phyloP scores from a whole-genome alignment of 2,888 invertebrate species.

The Scrobipalpa atriplicella region DNA sequence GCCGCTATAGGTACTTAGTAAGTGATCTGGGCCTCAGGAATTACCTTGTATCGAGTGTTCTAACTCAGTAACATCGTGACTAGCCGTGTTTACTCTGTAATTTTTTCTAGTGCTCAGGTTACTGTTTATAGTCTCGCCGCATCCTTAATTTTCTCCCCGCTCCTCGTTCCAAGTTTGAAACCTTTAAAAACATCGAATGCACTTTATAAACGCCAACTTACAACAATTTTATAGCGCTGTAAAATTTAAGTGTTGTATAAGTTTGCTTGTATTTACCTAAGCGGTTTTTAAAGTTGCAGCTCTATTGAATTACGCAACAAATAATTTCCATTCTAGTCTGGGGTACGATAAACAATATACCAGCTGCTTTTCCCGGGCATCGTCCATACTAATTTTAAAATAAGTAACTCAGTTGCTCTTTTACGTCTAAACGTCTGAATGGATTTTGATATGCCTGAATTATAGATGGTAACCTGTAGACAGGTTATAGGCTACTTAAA shows the following conservation, averaged over 20 bases:
- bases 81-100: conserved; percentile 52
- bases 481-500: too few relatives aligned
- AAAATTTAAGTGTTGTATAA: conserved; percentile 24
- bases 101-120: conserved; percentile 51
- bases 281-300: conserved; percentile 11
- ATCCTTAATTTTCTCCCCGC: conserved; percentile 30
- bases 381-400: too few relatives aligned
- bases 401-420: too few relatives aligned
- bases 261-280: conserved; percentile 17
- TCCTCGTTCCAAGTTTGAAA: conserved; percentile 21
- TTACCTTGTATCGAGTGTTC: neutral
- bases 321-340: neutral
- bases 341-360: neutral
- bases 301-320: conserved; percentile 19
- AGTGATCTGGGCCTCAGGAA: neutral
- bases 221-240: conserved; percentile 31
- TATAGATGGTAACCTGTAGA: too few relatives aligned
- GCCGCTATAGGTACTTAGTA: neutral
- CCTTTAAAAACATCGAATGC: conserved; percentile 26
- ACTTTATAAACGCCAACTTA: conserved; percentile 25
- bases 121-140: conserved; percentile 34
- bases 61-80: conserved; percentile 52
- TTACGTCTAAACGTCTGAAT: too few relatives aligned
- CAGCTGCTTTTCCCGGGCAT: neutral
- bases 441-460: too few relatives aligned